These are phyloP conservation scores for Carassius auratus DNA, from an alignment of 2,113 vertebrate genomes.

Conservation along the genomic window DNA sequence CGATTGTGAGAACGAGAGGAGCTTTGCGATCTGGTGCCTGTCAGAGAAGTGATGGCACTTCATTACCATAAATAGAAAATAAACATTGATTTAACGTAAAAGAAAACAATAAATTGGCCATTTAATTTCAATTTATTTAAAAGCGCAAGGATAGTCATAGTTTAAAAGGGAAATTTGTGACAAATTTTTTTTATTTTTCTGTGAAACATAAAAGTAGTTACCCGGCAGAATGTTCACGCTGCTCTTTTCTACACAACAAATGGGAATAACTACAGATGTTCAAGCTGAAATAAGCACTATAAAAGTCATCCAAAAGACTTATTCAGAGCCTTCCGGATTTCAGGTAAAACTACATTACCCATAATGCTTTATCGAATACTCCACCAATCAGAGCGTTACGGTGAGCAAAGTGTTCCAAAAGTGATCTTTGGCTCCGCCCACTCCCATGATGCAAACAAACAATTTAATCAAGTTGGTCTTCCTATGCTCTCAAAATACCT, in stretches of 20 bases:
- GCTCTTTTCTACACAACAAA: not conserved
- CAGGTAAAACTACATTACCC: too few relatives aligned
- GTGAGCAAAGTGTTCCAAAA: too few relatives aligned
- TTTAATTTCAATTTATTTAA: not conserved
- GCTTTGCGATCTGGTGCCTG: not conserved
- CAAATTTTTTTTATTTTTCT: not conserved
- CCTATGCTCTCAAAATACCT: too few relatives aligned
- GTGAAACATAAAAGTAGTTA: not conserved
- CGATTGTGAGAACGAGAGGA: conserved; percentile 10
- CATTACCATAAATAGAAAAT: conserved; percentile 4
- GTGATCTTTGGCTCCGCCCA: too few relatives aligned
- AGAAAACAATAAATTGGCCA: not conserved
- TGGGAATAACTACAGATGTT: not conserved
- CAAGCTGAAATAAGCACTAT: not conserved
- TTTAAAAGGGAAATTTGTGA: not conserved
- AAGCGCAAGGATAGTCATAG: not conserved
- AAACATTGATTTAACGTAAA: conserved; percentile 1
- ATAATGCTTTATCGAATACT: too few relatives aligned
- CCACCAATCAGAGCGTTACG: too few relatives aligned
- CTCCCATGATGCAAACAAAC: too few relatives aligned
- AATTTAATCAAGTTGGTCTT: too few relatives aligned
- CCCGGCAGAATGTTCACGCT: not conserved
- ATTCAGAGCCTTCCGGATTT: too few relatives aligned
- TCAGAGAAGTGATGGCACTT: not conserved
- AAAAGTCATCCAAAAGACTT: too few relatives aligned